Evolutionary conservation across 2,113 vertebrate genomes (phyloP).

Genomic region (Urocynchramus pylzowi): DNA sequence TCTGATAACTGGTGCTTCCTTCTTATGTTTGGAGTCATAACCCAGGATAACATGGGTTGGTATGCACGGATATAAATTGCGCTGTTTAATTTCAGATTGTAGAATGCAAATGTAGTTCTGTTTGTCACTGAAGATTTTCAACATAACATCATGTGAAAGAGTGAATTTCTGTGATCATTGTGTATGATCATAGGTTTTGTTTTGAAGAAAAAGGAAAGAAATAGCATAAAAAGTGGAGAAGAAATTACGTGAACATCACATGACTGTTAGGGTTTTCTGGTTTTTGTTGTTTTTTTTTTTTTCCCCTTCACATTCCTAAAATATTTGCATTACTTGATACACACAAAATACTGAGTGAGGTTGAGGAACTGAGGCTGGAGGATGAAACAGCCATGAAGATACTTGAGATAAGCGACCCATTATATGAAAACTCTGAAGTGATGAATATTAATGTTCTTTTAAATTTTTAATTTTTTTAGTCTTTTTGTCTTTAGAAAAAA

Average conservation of each 20-base stretch:
- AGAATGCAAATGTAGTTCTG: neutral
- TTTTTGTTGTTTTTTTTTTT: neutral
- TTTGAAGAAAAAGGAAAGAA: neutral
- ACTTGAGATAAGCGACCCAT: neutral
- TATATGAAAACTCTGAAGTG: constrained; percentile 22
- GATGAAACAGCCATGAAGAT: constrained; percentile 9
- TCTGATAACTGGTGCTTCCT: neutral
- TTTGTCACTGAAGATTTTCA: neutral
- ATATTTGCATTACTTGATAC: neutral
- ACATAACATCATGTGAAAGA: neutral
- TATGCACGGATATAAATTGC: neutral
- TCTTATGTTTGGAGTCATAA: neutral
- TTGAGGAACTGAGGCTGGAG: constrained; percentile 1
- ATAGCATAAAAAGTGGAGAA: neutral
- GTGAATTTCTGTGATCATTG: neutral
- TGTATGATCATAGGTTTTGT: neutral
- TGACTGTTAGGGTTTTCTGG: neutral
- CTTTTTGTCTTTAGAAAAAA: neutral
- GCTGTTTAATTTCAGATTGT: neutral
- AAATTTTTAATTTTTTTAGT: constrained; percentile 58
- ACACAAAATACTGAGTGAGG: neutral
- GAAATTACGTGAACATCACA: neutral
- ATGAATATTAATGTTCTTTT: constrained; percentile 48
- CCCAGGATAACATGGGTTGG: neutral
- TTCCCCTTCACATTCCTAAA: neutral